Evolutionary conservation across 2,113 vertebrate genomes (phyloP), one percentile per base, ranked within the genome.

Genomic region (Pluvianellus socialis): DNA sequence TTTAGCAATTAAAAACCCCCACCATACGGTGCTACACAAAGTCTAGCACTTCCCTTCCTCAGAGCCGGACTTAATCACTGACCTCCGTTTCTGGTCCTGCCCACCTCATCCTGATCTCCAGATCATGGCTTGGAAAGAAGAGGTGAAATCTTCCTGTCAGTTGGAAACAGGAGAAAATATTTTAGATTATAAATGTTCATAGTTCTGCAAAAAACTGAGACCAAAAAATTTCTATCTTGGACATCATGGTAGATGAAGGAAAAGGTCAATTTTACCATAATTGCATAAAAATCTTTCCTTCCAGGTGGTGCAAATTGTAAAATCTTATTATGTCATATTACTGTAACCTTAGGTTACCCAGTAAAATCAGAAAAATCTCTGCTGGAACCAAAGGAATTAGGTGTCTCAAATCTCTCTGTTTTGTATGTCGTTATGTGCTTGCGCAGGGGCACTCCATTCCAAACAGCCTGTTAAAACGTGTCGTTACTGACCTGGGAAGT

Each of bases 381-480:
- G 58, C 55, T 42, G 82, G 56, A n/a, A n/a, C 21, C 45, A 62
- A 38, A 65, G 44, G n/a, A 58, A n/a, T 40, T 24, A 5, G 45
- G 19, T 32, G n/a, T 58, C 67, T 16, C 53, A 9, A 56, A 15
- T 11, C 2, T 13, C 26, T 68, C 20, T 59, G 20, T 4, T 32
- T 49, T 17, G 38, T 28, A 2, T 3, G 9, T 10, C 1, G 0
- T 27, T 65, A 22, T 0, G 2, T 12, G 4, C 33, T 22, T 42
- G n/a, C 16, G 19, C 9, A 20, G 49, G 30, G 24, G 10, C 47
- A 20, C 65, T 70, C 8, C 56, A 35, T 58, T 35, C 9, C 6
- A 52, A 53, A 30, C 13, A 23, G 26, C 3, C 3, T 30, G 24
- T 33, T 19, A 33, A 75, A 53, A 33, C 4, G 8, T n/a, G 13